Evolutionary conservation across 30 jellyfish, hydroid and myxozoan genomes (phyloP).

Genomic region (Aurelia sp.): DNA sequence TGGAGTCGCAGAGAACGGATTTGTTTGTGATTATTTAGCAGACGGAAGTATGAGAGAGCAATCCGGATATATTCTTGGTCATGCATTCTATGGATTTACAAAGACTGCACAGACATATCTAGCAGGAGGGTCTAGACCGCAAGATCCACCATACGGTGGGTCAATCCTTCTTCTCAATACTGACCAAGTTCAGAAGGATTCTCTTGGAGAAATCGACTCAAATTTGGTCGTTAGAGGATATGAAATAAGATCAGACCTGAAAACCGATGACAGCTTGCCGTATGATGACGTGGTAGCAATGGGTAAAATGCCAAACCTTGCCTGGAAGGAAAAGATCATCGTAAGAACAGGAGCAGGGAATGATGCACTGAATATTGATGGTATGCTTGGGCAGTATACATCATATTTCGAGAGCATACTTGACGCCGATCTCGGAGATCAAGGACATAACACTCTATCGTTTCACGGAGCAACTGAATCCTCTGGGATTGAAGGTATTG

Average conservation of each 20-base stretch:
- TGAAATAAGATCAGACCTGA: conserved; percentile 18
- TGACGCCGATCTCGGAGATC: conserved; percentile 47
- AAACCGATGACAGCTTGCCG: not conserved
- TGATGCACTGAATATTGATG: conserved; percentile 61
- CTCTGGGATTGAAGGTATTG: not conserved
- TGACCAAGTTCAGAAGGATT: conserved; percentile 23
- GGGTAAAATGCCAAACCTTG: conserved; percentile 29
- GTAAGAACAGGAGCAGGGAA: conserved; percentile 42
- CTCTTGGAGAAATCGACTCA: not conserved
- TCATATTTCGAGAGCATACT: not conserved
- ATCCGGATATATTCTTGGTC: not conserved
- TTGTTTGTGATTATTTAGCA: conserved; percentile 26
- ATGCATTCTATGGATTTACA: conserved; percentile 40
- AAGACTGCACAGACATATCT: not conserved
- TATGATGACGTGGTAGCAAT: conserved; percentile 37
- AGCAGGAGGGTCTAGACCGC: not conserved
- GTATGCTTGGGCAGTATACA: not conserved
- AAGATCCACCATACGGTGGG: conserved; percentile 18
- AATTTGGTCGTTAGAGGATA: conserved; percentile 8
- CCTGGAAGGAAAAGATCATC: conserved; percentile 6
- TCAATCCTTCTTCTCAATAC: conserved; percentile 27
- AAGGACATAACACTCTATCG: conserved; percentile 37
- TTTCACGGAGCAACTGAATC: not conserved
- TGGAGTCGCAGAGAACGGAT: not conserved
- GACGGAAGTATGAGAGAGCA: not conserved